Percentiles rank a stretch among this genome's conserved stretches.
phyloP scores from a whole-genome alignment of 2,888 invertebrate genomes.

The Drosophila aldrichi region DNA sequence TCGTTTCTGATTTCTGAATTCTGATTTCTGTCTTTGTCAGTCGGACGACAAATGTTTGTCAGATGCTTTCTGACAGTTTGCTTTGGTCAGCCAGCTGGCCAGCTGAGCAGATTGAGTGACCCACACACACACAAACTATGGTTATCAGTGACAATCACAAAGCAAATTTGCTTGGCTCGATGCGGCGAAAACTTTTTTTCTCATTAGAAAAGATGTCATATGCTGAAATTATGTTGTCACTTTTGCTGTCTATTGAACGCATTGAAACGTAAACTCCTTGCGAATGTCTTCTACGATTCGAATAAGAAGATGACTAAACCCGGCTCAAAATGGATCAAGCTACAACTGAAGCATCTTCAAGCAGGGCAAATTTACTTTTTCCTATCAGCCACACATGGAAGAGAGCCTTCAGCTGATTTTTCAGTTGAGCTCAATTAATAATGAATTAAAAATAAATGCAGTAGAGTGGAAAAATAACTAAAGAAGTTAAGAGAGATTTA shows the following conservation, averaged over 20 bases:
- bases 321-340: constrained; percentile 4
- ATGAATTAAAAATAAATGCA: not conserved
- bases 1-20: constrained; percentile 35
- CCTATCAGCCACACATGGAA: not conserved
- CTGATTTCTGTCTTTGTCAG: constrained; percentile 42
- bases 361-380: not conserved
- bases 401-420: too few relatives aligned
- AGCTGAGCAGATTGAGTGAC: constrained; percentile 41
- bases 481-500: constrained; percentile 42
- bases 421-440: not conserved
- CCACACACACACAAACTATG: constrained; percentile 11
- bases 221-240: constrained; percentile 76
- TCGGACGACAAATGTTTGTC: constrained; percentile 57
- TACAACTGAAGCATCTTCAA: not conserved
- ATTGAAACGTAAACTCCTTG: constrained; percentile 45
- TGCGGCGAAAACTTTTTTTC: constrained; percentile 52
- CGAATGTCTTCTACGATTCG: constrained; percentile 35
- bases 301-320: constrained; percentile 32
- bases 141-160: constrained; percentile 59
- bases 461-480: not conserved
- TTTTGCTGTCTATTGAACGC: constrained; percentile 54
- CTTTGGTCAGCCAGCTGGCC: constrained; percentile 59
- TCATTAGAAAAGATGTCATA: constrained; percentile 74
- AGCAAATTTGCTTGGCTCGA: constrained; percentile 53
- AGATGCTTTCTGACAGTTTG: constrained; percentile 62